Base-by-base conservation (phyloP, 92 coral and sea anemone species). In the Parazoanthus swiftii region DNA sequence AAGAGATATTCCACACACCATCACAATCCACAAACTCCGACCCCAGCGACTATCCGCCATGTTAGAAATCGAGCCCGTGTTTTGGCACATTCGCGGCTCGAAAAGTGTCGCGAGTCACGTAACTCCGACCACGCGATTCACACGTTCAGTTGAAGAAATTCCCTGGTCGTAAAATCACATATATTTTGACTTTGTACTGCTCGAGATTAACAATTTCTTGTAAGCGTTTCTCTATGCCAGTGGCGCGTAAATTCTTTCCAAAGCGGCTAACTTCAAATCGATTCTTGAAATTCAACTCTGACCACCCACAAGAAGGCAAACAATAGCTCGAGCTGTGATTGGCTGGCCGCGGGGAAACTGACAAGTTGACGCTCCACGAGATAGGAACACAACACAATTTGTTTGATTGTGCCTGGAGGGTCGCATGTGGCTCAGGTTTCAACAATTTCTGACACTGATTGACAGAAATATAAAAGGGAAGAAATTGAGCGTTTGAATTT, bases 401-500 rank as follows among this genome's bases (percentile, higher is more conserved):
- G 87, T 84, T 84, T 73, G 59, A 84, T 84, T 71, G 77, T 73
- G 87, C 86, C 87, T 70, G 65, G 66, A 71, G 87, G 51, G 87
- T 73, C 79, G 77, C 77, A 84, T 70, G 87, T 51, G 87, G 77
- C 48, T 70, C 78, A 73, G 33, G 78, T 84, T 84, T 84, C 87
- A 84, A 51, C 66, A 67, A 16, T 44, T 84, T 84, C 39, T 84
- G 87, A 84, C 87, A 84, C 87, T 84, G 87, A 84, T 84, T 84
- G 87, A 84, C 87, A 71, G 79, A 70, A 84, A 84, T 84, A 84
- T 84, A 84, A 84, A 70, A 71, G 87, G 77, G 15, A 71, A 84
- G 79, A 84, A 84, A 84, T 84, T 71, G 79, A 84, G 79, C 87
- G 54, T 84, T 84, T 84, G 87, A 84, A 84, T 84, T 84, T 73